Percentiles rank a stretch among this genome's conserved stretches.
These are phyloP conservation scores for Parnassius mnemosyne DNA, from an alignment of 2,888 invertebrate species.

Conservation along the genomic window DNA sequence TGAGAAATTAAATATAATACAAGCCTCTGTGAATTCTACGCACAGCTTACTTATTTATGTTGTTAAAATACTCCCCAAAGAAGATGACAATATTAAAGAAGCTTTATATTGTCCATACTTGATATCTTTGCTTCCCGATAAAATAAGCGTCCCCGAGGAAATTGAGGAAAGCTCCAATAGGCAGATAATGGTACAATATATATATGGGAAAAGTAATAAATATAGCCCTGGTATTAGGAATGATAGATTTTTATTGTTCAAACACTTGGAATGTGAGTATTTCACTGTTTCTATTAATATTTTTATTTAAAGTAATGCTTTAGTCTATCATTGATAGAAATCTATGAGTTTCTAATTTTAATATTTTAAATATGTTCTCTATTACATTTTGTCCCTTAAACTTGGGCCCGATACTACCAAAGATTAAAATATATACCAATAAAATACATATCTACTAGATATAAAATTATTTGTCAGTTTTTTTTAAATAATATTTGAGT, in stretches of 20 bases:
- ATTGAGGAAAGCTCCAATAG: constrained; percentile 81
- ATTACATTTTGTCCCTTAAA: too few species aligned
- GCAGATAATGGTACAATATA: constrained; percentile 90
- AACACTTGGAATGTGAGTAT: constrained; percentile 88
- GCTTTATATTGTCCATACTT: constrained; percentile 83
- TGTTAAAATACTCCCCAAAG: constrained; percentile 74
- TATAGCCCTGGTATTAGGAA: constrained; percentile 74
- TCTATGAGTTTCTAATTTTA: too few species aligned
- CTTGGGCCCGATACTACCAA: too few species aligned
- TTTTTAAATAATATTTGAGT: too few species aligned
- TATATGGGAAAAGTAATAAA: constrained; percentile 82
- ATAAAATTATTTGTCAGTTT: too few species aligned
- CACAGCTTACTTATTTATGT: constrained; percentile 85
- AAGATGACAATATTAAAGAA: constrained; percentile 50
- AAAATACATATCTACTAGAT: too few species aligned
- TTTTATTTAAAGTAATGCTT: too few species aligned
- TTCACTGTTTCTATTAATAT: neutral
- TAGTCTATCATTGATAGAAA: too few species aligned
- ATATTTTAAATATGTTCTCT: too few species aligned
- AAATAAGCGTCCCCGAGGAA: constrained; percentile 53
- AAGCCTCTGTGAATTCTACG: constrained; percentile 88
- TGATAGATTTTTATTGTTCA: constrained; percentile 86
- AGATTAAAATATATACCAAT: too few species aligned
- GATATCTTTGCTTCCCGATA: constrained; percentile 77
- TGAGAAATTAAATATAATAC: constrained; percentile 84